phyloP scores from a whole-genome alignment of 2,797 vertebrate species.

The Propithecus perrieri region DNA sequence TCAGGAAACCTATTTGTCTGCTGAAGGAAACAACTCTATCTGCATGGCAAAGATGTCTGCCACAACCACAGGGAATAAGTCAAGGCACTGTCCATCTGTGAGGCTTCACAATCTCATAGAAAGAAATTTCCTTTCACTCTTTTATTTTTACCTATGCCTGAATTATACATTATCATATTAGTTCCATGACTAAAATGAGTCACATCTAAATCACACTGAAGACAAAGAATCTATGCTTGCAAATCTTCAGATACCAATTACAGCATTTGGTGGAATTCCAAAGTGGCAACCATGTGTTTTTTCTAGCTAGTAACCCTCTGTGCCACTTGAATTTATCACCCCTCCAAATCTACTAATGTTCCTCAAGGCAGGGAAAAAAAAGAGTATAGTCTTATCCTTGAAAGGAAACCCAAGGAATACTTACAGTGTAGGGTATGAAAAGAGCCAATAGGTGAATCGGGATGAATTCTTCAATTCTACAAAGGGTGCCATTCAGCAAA shows the following conservation, averaged over 20 bases:
- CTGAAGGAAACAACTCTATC: neutral
- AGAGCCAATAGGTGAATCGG: neutral
- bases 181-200: neutral
- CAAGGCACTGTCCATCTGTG: neutral
- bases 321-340: neutral
- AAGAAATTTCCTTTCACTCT: neutral
- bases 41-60: neutral
- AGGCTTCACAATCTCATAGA: neutral
- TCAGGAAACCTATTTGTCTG: slow-evolving; percentile 23
- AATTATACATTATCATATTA: neutral
- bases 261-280: neutral
- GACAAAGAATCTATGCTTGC: neutral
- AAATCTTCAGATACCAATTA: neutral
- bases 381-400: neutral
- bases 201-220: neutral
- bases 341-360: neutral
- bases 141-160: neutral
- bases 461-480: neutral
- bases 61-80: neutral
- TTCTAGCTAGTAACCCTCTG: neutral
- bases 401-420: neutral
- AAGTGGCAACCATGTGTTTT: neutral
- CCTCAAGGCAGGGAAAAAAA: neutral
- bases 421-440: neutral
- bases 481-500: neutral